Evolutionary conservation across 2,797 vertebrate genomes (phyloP).

Genomic region (Meda fulgida): DNA sequence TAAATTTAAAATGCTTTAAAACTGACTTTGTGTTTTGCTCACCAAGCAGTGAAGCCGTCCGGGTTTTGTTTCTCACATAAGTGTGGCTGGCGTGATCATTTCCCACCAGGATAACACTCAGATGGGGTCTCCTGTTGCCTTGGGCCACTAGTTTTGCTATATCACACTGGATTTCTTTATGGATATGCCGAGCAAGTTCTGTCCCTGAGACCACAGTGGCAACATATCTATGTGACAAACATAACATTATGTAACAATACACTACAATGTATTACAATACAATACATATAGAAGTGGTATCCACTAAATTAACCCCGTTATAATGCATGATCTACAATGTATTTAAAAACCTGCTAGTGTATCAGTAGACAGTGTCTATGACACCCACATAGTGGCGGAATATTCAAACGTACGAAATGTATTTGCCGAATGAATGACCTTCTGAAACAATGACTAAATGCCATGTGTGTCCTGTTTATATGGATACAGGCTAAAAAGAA

Average conservation of each 20-base stretch:
- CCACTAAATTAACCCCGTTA: neutral
- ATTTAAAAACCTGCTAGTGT: neutral
- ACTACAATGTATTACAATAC: no score
- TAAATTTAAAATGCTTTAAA: no score
- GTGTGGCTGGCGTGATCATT: conserved; percentile 89
- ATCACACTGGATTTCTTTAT: conserved; percentile 85
- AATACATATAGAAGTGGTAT: neutral
- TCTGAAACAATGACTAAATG: neutral
- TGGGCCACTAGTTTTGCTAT: conserved; percentile 83
- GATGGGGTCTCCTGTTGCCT: conserved; percentile 89
- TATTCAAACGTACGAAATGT: conserved; percentile 15
- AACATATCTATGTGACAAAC: conserved; percentile 70
- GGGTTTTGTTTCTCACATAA: conserved; percentile 91
- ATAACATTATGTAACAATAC: conserved; percentile 3
- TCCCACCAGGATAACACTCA: conserved; percentile 90
- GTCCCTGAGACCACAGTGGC: conserved; percentile 90
- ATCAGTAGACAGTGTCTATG: neutral
- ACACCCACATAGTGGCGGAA: conserved; percentile 40
- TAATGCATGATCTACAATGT: neutral
- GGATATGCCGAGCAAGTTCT: conserved; percentile 85
- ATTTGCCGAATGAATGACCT: neutral
- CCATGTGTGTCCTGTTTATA: neutral
- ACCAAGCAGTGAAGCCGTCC: conserved; percentile 87
- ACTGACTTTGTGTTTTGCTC: conserved; percentile 49
- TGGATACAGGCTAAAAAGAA: neutral